Base-by-base conservation (phyloP, 2,797 vertebrate species). In the Fistularia tabacaria region DNA sequence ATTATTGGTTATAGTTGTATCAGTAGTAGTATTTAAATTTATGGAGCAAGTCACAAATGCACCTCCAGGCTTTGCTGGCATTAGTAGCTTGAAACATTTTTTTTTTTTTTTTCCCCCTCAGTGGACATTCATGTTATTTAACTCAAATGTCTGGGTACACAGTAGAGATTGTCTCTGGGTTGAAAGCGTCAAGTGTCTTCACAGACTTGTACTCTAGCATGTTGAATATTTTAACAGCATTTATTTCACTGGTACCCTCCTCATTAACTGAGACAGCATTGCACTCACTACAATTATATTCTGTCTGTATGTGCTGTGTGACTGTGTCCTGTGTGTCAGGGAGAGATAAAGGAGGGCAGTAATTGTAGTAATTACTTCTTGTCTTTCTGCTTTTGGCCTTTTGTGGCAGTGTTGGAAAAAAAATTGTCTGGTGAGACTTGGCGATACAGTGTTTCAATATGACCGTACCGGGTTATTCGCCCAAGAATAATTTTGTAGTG, bases 361-460 rank as follows among this genome's bases (percentile, higher is more conserved):
- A 82, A 81, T 80, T 82, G 74, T 81, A 80, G 69, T 81, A 86
- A 87, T 88, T 86, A 84, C 80, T 73, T 76, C 50, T 53, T 75
- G 70, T 66, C 63, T 36, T 3, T 66, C 66, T 56, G 59, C 38
- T 36, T 45, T 50, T 11, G 63, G 10, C 69, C 66, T 36, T 55
- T 68, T 62, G 46, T 41, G 48, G 15, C 49, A 25, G 40, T 36
- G 13, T 48, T 50, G 42, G 38, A 8, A 52, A 49, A 14, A 10
- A 46, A 64, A 59, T n/a, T 25, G 25, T 25, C 25, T 5, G 25
- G 25, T 25, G 5, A 25, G 25, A 25, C 25, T 25, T 25, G 25
- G 25, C n/a, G n/a, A n/a, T n/a, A n/a, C n/a, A n/a, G 25, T 25
- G 5, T 5, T 25, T 25, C 25, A 25, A 25, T 25, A 25, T 5